Base-by-base conservation (phyloP, 2,797 vertebrate species). In the Nyctibius grandis region DNA sequence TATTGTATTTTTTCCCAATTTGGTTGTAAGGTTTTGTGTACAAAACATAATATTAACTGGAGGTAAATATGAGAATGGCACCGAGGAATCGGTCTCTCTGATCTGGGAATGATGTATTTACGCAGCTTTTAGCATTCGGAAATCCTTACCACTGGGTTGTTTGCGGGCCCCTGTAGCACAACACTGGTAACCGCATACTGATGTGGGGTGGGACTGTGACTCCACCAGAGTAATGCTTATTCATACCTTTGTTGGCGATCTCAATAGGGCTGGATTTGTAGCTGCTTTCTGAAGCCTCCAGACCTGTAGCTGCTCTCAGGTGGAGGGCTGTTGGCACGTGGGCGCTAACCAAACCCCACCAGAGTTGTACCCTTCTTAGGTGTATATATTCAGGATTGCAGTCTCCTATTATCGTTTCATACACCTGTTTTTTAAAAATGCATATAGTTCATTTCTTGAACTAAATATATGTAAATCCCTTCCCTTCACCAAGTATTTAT, bases 101-200 rank as follows among this genome's bases (percentile, higher is more conserved):
- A 64, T 56, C 59, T 87, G 68, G 45, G 40, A 89, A 25, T 4
- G 60, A 70, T 87, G 2, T 20, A 63, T 89, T 89, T 79, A 31
- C 81, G 56, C 48, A 68, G 47, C 65, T 67, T 65, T 60, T 42
- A 82, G 85, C 87, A 48, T 51, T 75, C 82, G 85, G 87, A 94
- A 94, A 12, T 85, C 36, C 20, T 77, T 74, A n/a, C 51, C 61
- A 6, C 21, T 6, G 59, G 31, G 25, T 28, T 88, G 38, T 89
- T 92, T 76, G 79, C 1, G 2, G 54, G 31, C 59, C 40, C 0
- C 0, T 11, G 10, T 60, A 54, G 42, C 59, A 2, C 9, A 82
- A 64, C n/a, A 0, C 83, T 53, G 86, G 73, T 83, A 42, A 73
- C 91, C 78, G 84, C 87, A 61, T 18, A 44, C 56, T 68, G 34